Evolutionary conservation across 2,797 vertebrate genomes (phyloP).

Genomic region (Ceryle rudis): DNA sequence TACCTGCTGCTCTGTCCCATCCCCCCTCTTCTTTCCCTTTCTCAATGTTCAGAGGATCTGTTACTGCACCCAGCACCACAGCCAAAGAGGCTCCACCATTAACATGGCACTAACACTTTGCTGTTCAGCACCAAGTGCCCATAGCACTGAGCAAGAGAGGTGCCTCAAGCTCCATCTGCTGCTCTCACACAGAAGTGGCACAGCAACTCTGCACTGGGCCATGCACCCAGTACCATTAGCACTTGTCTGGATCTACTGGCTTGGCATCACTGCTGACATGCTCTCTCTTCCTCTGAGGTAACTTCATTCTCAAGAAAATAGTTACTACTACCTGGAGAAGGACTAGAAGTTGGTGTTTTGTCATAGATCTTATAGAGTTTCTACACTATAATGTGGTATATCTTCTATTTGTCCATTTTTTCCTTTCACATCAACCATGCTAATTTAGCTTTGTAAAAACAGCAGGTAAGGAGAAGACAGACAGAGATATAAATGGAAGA

Average conservation of each 20-base stretch:
- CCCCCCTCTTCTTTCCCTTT: background rate
- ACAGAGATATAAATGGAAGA: background rate
- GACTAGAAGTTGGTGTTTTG: background rate
- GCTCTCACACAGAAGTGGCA: background rate
- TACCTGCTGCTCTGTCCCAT: background rate
- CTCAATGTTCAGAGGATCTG: background rate
- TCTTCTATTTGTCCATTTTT: background rate
- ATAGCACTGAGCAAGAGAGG: accelerated
- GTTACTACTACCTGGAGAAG: background rate
- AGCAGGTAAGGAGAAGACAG: background rate
- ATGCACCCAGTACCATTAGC: background rate
- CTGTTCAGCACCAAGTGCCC: background rate
- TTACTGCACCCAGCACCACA: background rate
- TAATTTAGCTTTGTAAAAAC: background rate
- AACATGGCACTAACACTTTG: background rate
- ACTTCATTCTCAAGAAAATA: background rate
- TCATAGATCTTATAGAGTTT: background rate
- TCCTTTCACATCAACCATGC: background rate
- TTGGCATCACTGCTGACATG: background rate
- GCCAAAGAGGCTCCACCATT: background rate
- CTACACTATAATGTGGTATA: background rate
- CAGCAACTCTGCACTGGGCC: background rate
- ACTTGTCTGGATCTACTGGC: background rate
- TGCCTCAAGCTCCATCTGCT: background rate
- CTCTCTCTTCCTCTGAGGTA: background rate